Percentiles rank a stretch among this genome's conserved stretches.
Conservation (phyloP, 23 tunicate genomes). For the Botrylloides violaceus region DNA sequence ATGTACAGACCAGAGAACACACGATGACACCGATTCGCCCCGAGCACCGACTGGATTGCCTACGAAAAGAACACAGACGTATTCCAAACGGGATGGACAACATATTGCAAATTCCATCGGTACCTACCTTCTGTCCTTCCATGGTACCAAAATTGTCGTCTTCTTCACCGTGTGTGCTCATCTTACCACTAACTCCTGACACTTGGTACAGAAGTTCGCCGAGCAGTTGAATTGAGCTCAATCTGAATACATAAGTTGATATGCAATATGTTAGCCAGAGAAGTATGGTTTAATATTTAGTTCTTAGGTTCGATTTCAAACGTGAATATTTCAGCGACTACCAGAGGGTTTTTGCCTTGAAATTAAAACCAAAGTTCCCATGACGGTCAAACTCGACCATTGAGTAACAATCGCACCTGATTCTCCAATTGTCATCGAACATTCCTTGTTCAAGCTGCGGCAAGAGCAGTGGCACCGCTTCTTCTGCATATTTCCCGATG, state of each 20-base stretch:
- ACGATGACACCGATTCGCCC: constrained; percentile 61
- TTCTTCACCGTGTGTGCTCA: constrained; percentile 85
- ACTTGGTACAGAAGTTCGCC: constrained; percentile 93
- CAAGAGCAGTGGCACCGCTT: constrained; percentile 57
- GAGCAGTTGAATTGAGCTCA: constrained; percentile 75
- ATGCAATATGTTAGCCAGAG: background rate
- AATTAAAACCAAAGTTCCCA: no score
- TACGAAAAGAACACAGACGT: no score
- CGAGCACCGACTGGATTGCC: constrained; percentile 64
- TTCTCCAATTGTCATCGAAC: constrained; percentile 97
- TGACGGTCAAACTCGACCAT: no score
- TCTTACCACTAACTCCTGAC: constrained; percentile 94
- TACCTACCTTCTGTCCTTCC: constrained; percentile 81
- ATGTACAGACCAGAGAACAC: constrained; percentile 93
- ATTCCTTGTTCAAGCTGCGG: constrained; percentile 84
- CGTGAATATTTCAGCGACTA: no score
- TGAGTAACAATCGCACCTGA: constrained; percentile 66
- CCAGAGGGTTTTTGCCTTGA: no score
- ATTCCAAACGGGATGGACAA: no score
- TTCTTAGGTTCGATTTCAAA: no score
- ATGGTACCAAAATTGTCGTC: constrained; percentile 93
- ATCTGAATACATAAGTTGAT: constrained; percentile 22
- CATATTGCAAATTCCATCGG: no score
- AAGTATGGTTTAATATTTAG: no score
- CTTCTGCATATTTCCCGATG: constrained; percentile 63